Conservation (phyloP, 2,797 vertebrate species). For the Eulemur albifrons region DNA sequence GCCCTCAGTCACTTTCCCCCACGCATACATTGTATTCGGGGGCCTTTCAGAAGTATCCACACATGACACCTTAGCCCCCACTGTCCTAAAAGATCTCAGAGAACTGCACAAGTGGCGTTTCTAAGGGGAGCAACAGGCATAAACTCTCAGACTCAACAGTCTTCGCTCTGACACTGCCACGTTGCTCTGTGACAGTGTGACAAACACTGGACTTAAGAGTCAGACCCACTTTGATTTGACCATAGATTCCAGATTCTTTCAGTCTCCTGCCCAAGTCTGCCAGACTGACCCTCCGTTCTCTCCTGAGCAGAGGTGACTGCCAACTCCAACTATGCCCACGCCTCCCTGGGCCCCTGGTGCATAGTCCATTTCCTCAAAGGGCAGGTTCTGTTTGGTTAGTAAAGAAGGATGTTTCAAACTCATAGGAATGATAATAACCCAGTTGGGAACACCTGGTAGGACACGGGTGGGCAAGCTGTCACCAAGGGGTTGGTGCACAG, state of each 20-base stretch:
- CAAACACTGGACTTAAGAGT: background rate
- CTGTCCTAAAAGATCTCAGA: background rate
- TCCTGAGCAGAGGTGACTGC: background rate
- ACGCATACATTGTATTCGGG: background rate
- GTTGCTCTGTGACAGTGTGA: fast-evolving
- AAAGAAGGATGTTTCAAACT: background rate
- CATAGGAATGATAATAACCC: background rate
- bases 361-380: background rate
- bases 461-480: background rate
- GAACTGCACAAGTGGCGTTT: background rate
- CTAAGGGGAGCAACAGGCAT: background rate
- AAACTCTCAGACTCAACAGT: background rate
- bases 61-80: background rate
- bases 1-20: background rate
- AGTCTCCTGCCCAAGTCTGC: background rate
- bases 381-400: background rate
- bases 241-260: background rate
- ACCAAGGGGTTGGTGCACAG: background rate
- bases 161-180: background rate
- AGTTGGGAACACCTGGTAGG: background rate
- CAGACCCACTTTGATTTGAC: background rate
- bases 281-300: background rate
- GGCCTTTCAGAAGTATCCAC: background rate
- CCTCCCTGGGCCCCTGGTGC: background rate
- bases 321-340: background rate